phyloP scores from a whole-genome alignment of 2,797 vertebrate species.

The Gymnocypris eckloni region DNA sequence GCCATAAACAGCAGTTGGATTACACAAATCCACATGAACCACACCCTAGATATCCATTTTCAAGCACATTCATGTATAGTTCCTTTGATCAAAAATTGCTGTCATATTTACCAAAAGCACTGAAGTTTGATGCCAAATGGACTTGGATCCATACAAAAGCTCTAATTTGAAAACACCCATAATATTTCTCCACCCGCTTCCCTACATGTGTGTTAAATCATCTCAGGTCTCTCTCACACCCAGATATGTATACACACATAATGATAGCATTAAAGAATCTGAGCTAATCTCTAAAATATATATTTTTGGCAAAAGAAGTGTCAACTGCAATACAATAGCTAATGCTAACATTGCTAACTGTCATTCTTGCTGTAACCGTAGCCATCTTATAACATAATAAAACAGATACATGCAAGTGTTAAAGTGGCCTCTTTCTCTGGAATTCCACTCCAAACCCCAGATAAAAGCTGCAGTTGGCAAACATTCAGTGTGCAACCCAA shows the following conservation, averaged over 20 bases:
- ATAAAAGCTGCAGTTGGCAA: constrained; percentile 1
- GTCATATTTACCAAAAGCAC: neutral
- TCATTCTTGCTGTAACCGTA: neutral
- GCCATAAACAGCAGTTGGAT: no score
- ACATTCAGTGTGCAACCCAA: constrained; percentile 14
- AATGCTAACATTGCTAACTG: neutral
- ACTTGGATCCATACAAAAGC: constrained; percentile 27
- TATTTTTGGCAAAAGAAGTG: neutral
- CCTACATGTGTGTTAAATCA: constrained; percentile 25
- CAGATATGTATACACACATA: neutral
- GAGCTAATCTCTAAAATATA: neutral
- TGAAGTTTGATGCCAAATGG: neutral
- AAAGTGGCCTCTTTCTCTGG: neutral
- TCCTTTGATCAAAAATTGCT: neutral
- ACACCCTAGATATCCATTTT: neutral
- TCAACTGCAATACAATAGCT: neutral
- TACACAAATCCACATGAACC: neutral
- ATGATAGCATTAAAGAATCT: neutral
- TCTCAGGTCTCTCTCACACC: constrained; percentile 10
- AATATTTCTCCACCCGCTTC: neutral
- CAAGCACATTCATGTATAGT: neutral
- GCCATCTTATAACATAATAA: neutral
- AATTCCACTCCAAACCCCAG: neutral
- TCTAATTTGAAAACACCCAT: constrained; percentile 9
- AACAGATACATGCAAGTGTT: constrained; percentile 5